phyloP scores from a whole-genome alignment of 1,140 invertebrate genomes.

The Belonocnema kinseyi region DNA sequence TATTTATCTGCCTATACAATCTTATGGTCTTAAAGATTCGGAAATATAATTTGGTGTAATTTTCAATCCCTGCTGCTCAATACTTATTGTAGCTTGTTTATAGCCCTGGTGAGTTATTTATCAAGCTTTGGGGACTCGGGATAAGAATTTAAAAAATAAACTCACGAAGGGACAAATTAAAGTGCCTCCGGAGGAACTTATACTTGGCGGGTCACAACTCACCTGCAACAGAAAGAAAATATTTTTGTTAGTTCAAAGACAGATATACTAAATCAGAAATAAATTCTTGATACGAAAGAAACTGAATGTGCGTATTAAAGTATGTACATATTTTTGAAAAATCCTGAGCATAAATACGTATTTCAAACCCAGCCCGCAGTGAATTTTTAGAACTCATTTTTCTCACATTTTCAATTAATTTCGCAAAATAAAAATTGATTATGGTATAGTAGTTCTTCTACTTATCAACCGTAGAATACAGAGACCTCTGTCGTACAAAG shows the following conservation, averaged over 20 bases:
- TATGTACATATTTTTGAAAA: too few relatives aligned
- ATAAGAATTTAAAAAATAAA: not conserved
- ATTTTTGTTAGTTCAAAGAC: not conserved
- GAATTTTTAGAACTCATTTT: too few relatives aligned
- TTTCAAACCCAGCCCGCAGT: too few relatives aligned
- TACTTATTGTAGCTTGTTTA: not conserved
- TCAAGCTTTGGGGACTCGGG: not conserved
- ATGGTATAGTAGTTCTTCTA: too few relatives aligned
- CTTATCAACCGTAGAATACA: too few relatives aligned
- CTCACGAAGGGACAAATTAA: constrained; percentile 1
- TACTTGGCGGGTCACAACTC: not conserved
- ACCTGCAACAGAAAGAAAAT: constrained; percentile 7
- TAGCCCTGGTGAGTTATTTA: not conserved
- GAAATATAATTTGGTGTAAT: constrained; percentile 19
- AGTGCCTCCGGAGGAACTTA: not conserved
- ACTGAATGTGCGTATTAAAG: too few relatives aligned
- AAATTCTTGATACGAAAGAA: too few relatives aligned
- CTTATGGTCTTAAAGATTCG: not conserved
- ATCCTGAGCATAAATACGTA: too few relatives aligned
- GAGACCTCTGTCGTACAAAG: too few relatives aligned
- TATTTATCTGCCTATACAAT: not conserved
- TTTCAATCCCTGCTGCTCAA: not conserved
- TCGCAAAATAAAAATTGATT: too few relatives aligned
- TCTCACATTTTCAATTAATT: too few relatives aligned
- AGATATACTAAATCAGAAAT: too few relatives aligned